Conservation (phyloP, 2,888 invertebrate genomes). For the Melanchra persicariae region DNA sequence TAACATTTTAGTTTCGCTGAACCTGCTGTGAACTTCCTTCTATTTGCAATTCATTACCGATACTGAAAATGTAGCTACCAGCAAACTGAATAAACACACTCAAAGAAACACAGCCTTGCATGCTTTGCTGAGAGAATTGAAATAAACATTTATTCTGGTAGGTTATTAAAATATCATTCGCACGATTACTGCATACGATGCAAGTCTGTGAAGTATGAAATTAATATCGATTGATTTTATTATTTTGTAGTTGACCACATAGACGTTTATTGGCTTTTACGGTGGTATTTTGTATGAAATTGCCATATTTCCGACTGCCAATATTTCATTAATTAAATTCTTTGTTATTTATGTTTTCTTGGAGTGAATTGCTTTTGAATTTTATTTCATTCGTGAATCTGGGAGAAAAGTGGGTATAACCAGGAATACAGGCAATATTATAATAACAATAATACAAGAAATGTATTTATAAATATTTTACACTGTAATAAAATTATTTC, state of each 20-base stretch:
- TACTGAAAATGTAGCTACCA: not conserved
- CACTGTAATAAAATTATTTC: too few relatives aligned
- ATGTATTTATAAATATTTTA: too few relatives aligned
- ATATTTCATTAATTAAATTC: not conserved
- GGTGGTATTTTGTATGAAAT: not conserved
- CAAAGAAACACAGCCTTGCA: not conserved
- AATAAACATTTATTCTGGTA: slow-evolving; percentile 10
- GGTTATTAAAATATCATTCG: slow-evolving; percentile 34
- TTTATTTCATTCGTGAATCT: not conserved
- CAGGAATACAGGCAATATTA: too few relatives aligned
- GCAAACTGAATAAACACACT: not conserved
- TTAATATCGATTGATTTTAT: slow-evolving; percentile 27
- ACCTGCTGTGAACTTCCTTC: not conserved
- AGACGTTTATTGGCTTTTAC: slow-evolving; percentile 15
- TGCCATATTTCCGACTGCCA: slow-evolving; percentile 5
- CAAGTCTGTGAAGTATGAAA: slow-evolving; percentile 32
- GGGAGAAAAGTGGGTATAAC: too few relatives aligned
- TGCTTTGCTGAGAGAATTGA: slow-evolving; percentile 5
- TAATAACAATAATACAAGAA: too few relatives aligned
- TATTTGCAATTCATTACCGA: slow-evolving; percentile 17
- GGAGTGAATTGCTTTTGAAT: not conserved
- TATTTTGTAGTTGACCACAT: slow-evolving; percentile 24
- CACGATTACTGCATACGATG: slow-evolving; percentile 25
- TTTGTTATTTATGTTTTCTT: not conserved
- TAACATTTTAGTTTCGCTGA: not conserved